Base-by-base conservation (phyloP, 2,113 vertebrate species). In the Ageneiosus marmoratus region DNA sequence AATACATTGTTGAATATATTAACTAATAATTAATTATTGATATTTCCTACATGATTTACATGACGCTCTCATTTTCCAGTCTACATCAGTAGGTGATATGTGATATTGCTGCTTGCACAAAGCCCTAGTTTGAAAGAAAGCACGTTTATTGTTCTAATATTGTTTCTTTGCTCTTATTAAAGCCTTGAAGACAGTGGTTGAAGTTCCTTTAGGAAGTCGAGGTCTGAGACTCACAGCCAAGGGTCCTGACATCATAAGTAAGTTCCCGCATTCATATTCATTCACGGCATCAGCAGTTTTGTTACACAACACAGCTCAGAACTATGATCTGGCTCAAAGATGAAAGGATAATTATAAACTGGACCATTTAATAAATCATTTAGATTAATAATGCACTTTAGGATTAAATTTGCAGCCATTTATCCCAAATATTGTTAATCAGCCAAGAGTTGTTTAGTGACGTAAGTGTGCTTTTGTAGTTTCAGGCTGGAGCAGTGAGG, bases 151-250 rank as follows among this genome's bases (percentile, higher is more conserved):
- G 29, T 51, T 50, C 15, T 53, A 50, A 58, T 22, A 58, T 41
- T 63, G 32, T 90, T 90, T 79, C 56, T 62, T 15, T 41, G 41
- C 72, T 48, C 76, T 32, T 70, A 34, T 90, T 89, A 78, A 88
- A 98, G 97, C 94, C 84, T 89, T 97, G 89, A 97, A 97, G 91
- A 95, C 91, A 0, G 90, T 95, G 89, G 94, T 98, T 79, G 96
- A 96, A 86, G 94, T 98, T 34, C 96, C 97, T 0, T 84, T 95
- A 89, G 97, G 97, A 80, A 98, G 97, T 74, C 94, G 96, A 72
- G 95, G 94, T 20, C 93, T 97, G 91, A 93, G 96, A 89, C 94
- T 98, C 86, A 95, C 93, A 1, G 90, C 95, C 67, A 97, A 97
- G 89, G 97, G 97, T 84, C 95, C 96, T 11, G 96, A 94, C 65